These are phyloP conservation scores for Micrasema longulum DNA, from an alignment of 1,140 invertebrate species.

Conservation along the genomic window DNA sequence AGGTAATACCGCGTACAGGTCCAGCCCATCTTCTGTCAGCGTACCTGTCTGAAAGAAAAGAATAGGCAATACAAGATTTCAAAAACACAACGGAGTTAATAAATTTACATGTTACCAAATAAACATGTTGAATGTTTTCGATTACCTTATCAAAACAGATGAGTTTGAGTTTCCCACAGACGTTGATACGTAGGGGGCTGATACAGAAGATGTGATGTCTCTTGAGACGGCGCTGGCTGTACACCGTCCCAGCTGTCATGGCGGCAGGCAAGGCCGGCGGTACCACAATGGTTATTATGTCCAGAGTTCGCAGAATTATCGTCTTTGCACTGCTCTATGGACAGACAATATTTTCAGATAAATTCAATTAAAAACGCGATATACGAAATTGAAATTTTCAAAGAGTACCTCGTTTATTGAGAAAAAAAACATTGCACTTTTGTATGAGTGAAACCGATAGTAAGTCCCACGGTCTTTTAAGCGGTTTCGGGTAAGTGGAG, in stretches of 20 bases:
- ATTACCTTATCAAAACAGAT: constrained; percentile 94
- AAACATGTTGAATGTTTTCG: too few species aligned
- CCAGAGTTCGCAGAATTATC: constrained; percentile 76
- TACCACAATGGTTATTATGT: constrained; percentile 95
- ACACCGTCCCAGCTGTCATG: constrained; percentile 89
- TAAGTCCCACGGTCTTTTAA: too few species aligned
- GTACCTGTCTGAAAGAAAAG: constrained; percentile 83
- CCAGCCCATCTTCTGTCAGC: constrained; percentile 92
- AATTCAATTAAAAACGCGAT: too few species aligned
- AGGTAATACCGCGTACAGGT: constrained; percentile 90
- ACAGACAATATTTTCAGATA: constrained; percentile 11
- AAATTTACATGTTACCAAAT: too few species aligned
- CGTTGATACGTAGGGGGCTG: constrained; percentile 89
- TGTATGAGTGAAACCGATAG: too few species aligned
- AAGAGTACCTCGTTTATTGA: too few species aligned
- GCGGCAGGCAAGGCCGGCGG: constrained; percentile 94
- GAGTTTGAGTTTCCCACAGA: constrained; percentile 90
- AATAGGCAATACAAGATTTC: not conserved
- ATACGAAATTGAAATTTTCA: too few species aligned
- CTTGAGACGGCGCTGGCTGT: constrained; percentile 85
- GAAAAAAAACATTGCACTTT: too few species aligned
- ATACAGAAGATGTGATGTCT: constrained; percentile 90
- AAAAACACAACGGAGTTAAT: too few species aligned
- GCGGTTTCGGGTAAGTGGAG: too few species aligned
- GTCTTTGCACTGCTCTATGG: constrained; percentile 62